Base-by-base conservation (phyloP, 2,888 invertebrate species). In the Apodemia mormo region DNA sequence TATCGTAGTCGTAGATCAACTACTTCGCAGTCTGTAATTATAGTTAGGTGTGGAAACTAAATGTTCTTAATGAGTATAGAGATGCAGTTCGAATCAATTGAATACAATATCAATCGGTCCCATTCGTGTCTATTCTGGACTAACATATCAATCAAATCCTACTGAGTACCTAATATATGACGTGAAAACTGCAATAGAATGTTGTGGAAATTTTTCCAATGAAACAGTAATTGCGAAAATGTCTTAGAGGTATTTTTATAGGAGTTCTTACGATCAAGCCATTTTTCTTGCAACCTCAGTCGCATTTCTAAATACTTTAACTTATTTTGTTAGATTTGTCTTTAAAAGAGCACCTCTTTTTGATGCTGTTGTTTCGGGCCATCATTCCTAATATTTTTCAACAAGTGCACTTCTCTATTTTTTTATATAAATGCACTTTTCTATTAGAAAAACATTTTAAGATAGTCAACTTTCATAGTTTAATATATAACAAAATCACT, bases 41-140 rank as follows among this genome's bases (percentile, higher is more conserved):
- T 68, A 45, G n/a, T 58, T 64, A 68, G 68, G 68, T 68, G 65
- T 65, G 52, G 56, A 52, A 68, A 64, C 64, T 68, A 37, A 64
- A 22, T 68, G 71, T 37, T 66, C 68, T 72, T 71, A 74, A 70
- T 74, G 70, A 74, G 69, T 70, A 75, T 70, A 70, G 64, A 69
- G 72, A 72, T 72, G 66, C 72, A 72, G 72, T 71, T 74, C 74
- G 45, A 45, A 73, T 75, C 77, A 77, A 77, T 76, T 76, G 75
- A 73, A 74, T 76, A 74, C 72, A 76, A 74, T 76, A 68, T 37
- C 65, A 66, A 43, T 66, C 58, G 29, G 58, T 22, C 58, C 30
- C 30, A n/a, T 58, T 58, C 9, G 58, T 22, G 56, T 58, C 22
- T 12, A 58, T 30, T 58, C 22, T 58, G 58, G 58, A 30, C 58